Evolutionary conservation across 1,140 invertebrate genomes (phyloP), one percentile per base, ranked within the genome.

Genomic region (Panagrolaimus sp.): DNA sequence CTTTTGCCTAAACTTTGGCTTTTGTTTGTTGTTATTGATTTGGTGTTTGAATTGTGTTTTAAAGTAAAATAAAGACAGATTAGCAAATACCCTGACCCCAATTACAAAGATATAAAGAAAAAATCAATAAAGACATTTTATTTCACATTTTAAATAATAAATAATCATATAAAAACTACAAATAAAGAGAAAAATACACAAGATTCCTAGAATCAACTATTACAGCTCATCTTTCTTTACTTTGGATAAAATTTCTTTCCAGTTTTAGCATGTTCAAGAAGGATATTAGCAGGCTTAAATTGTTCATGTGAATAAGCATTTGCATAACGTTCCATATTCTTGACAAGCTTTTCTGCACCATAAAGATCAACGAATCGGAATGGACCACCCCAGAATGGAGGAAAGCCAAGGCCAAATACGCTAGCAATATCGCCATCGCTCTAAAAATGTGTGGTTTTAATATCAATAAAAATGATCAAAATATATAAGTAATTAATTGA

Each of bases 381-480:
- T 32, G 96, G 96, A 76, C 96, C 86, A 63, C 96, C 96, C 26
- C 91, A 90, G 85, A 98, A 98, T 85, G 96, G 95, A 32, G 96
- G 96, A 85, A 99, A 99, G 17, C 96, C 96, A 68, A 99, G 87
- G 69, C 96, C 96, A 84, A 99, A 99, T 1, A 99, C 96, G 52
- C 94, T 94, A 71, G 96, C 96, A 74, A 99, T 89, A 84, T 99
- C 95, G 71, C 94, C 96, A 86, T 99, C 96, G 82, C 95, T 84
- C 90, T 91, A 75, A 17, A 78, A 72, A 21, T 32, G 43, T n/a
- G n/a, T 74, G 67, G 44, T 66, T 62, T 17, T 43, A 9, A 52
- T 63, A 15, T 48, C n/a, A 65, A 65, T 67, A 32, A 63, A 24
- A 58, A 66, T 17, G 73, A 43, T 32, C n/a, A n/a, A 69, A 52